Percentiles rank a stretch among this genome's conserved stretches.
Conservation (phyloP, 2,797 vertebrate genomes). For the Cirrhinus mrigala region DNA sequence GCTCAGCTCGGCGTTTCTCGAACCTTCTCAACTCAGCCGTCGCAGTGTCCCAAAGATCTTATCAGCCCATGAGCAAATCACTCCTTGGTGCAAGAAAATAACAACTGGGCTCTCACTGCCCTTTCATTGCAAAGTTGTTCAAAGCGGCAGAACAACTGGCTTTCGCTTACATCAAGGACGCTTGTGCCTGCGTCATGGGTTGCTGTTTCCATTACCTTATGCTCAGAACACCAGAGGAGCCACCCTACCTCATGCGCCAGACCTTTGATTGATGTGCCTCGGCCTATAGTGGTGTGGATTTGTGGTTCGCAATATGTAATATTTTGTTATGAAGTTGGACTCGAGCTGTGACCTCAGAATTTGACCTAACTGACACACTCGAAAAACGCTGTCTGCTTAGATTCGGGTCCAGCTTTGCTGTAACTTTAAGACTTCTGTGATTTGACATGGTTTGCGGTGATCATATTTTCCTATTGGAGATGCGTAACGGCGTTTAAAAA, state of each 20-base stretch:
- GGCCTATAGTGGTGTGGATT: conserved; percentile 28
- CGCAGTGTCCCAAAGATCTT: conserved; percentile 38
- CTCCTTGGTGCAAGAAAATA: conserved; percentile 33
- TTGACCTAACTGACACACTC: conserved; percentile 26
- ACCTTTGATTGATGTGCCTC: conserved; percentile 21
- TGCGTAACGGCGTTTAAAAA: neutral
- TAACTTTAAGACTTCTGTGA: conserved; percentile 17
- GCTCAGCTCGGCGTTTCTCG: conserved; percentile 8
- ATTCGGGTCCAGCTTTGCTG: conserved; percentile 29
- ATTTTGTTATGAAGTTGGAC: conserved; percentile 37
- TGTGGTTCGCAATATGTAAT: conserved; percentile 25
- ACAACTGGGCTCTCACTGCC: neutral
- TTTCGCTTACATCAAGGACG: conserved; percentile 42
- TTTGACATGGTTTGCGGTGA: conserved; percentile 9
- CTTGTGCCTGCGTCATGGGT: conserved; percentile 36
- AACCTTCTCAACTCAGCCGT: conserved; percentile 29
- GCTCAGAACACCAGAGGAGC: conserved; percentile 37
- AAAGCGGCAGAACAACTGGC: conserved; percentile 33
- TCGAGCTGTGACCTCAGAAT: conserved; percentile 21
- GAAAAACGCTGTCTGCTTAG: conserved; percentile 12
- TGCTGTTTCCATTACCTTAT: conserved; percentile 47
- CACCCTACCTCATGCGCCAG: conserved; percentile 36
- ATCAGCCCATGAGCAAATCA: conserved; percentile 33
- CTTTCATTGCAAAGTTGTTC: conserved; percentile 28
- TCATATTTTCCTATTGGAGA: conserved; percentile 34